Evolutionary conservation across 2,888 invertebrate species (phyloP), one percentile per base, ranked within the genome.

Genomic region (Imbricaverruca yamaguchii): DNA sequence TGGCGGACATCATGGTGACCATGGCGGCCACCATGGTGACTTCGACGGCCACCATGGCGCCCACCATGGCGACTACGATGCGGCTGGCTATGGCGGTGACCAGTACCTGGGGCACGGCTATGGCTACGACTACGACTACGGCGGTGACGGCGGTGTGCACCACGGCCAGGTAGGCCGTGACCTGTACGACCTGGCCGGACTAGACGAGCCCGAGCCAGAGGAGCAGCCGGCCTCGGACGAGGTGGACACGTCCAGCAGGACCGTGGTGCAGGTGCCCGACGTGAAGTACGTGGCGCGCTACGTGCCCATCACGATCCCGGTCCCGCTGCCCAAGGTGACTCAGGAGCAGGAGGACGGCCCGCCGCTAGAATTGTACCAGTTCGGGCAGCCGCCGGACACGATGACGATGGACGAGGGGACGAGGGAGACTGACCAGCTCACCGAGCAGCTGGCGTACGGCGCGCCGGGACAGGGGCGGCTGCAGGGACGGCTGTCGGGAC

Each of bases 1-100:
- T 13, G 69, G 25, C 25, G 21, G 21, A 59, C 15, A 59, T 7
- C 10, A 9, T 7, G 69, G 69, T 39, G 21, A 13, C 12, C 59
- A 59, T 15, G 12, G 12, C n/a, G 9, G 15, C 0, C 21, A 23
- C 23, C 23, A 74, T 53, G 74, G 53, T 53, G 11, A 25, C 67
- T 25, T 39, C 59, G 21, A 4, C 12, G 69, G 69, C 39, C 25
- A 39, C 12, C 59, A 59, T 15, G 12, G 12, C n/a, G 9, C 2
- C 1, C 21, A 23, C 23, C 23, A 74, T 53, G 74, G 53, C 74
- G 11, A 21, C 21, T 18, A 21, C 74, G 53, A 10, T 21, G 18
- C 18, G 18, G 74, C 74, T 9, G 74, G 74, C 74, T 74, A 74
- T 21, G 74, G 74, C 55, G 74, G 74, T 4, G 74, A 74, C 15